phyloP scores from a whole-genome alignment of 1,140 invertebrate species.

The Anastrepha ludens region DNA sequence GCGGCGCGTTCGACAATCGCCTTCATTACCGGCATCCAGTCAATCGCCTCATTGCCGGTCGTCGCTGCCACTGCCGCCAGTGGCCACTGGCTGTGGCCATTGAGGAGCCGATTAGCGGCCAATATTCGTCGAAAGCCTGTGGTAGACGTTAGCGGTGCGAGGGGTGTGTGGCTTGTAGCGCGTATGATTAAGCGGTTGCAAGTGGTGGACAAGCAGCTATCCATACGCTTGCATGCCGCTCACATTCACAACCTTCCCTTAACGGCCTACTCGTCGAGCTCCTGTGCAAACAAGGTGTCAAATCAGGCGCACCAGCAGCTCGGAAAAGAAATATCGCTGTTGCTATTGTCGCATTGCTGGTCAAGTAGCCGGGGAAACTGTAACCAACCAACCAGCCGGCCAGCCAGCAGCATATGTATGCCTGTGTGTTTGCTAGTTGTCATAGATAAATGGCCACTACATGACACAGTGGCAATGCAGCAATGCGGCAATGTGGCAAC shows the following conservation, averaged over 20 bases:
- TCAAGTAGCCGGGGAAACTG: background rate
- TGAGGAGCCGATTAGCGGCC: background rate
- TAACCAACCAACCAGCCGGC: background rate
- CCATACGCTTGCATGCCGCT: background rate
- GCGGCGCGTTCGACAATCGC: constrained; percentile 1
- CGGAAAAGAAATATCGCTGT: constrained; percentile 30
- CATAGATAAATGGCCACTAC: constrained; percentile 42
- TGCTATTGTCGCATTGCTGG: background rate
- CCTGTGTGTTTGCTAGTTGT: background rate
- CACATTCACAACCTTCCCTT: background rate
- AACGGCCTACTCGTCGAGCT: background rate
- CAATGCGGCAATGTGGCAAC: background rate
- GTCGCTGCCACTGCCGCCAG: background rate
- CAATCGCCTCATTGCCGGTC: background rate
- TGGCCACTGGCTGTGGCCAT: background rate
- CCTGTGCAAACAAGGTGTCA: constrained; percentile 49
- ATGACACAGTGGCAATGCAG: constrained; percentile 24
- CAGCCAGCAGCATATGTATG: background rate
- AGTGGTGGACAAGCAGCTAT: background rate
- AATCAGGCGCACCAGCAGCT: constrained; percentile 34
- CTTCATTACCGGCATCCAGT: constrained; percentile 41
- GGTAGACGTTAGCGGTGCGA: background rate
- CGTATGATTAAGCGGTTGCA: constrained; percentile 37
- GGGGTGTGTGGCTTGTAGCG: background rate
- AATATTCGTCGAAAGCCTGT: background rate